Evolutionary conservation across 2,113 vertebrate genomes (phyloP).

Genomic region (Micronycteris hirsuta): DNA sequence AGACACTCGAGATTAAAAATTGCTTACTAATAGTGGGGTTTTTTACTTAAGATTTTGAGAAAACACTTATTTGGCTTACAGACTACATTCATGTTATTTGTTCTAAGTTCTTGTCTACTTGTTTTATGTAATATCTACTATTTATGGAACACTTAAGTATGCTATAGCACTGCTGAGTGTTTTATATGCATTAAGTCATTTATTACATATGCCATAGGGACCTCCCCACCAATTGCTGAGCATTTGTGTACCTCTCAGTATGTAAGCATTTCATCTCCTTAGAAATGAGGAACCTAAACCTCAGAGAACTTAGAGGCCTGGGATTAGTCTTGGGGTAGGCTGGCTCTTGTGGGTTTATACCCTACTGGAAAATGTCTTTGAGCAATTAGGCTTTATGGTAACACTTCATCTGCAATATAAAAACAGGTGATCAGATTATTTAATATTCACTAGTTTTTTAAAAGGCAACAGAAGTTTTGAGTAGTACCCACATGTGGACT

Average conservation of each 20-base stretch:
- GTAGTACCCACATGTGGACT: background rate
- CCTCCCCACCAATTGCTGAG: background rate
- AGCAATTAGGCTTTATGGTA: background rate
- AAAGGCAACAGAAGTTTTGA: background rate
- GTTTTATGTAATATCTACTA: background rate
- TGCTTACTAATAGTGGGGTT: background rate
- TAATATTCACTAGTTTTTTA: background rate
- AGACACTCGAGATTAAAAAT: background rate
- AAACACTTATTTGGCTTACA: background rate
- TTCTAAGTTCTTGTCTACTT: background rate
- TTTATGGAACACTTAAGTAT: background rate
- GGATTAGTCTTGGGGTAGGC: background rate
- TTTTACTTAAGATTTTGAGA: background rate
- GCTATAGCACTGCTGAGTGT: background rate
- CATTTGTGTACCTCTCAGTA: background rate
- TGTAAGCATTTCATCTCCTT: background rate
- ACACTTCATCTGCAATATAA: background rate
- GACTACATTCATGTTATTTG: background rate
- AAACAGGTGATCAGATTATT: background rate
- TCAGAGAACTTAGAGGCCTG: background rate
- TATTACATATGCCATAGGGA: background rate
- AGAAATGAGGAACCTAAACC: background rate
- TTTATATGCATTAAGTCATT: background rate
- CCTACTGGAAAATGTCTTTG: background rate
- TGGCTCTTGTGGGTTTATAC: background rate